These are phyloP conservation scores for Lordiphosa stackelbergi DNA, from an alignment of 1,140 invertebrate genomes.

Conservation along the genomic window DNA sequence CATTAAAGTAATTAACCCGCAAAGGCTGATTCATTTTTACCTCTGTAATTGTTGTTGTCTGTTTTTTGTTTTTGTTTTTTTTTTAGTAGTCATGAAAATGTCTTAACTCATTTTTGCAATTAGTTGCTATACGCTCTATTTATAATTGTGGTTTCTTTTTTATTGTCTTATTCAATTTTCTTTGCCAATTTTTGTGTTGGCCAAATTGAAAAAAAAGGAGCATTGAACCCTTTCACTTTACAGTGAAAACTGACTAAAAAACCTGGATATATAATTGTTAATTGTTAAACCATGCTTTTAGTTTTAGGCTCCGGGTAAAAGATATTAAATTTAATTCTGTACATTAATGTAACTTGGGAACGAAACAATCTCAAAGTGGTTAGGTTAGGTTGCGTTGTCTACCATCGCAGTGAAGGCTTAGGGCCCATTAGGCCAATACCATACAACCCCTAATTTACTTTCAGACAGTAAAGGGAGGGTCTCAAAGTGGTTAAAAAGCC, in stretches of 20 bases:
- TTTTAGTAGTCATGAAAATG: constrained; percentile 14
- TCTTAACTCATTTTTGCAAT: constrained; percentile 33
- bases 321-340: too few species aligned
- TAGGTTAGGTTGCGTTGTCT: too few species aligned
- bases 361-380: too few species aligned
- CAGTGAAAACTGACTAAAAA: constrained; percentile 5
- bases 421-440: too few species aligned
- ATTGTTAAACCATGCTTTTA: too few species aligned
- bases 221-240: constrained; percentile 62
- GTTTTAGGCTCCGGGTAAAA: too few species aligned
- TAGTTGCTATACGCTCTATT: constrained; percentile 45
- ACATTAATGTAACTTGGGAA: too few species aligned
- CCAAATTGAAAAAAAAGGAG: constrained; percentile 8
- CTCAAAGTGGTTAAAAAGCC: too few species aligned
- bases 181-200: constrained; percentile 33
- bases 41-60: constrained; percentile 29
- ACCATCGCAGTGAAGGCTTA: too few species aligned
- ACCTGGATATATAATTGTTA: background rate
- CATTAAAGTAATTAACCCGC: constrained; percentile 37
- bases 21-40: constrained; percentile 49
- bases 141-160: constrained; percentile 23
- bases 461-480: too few species aligned
- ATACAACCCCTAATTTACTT: too few species aligned
- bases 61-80: constrained; percentile 11
- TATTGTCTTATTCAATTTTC: constrained; percentile 12